phyloP scores from a whole-genome alignment of 1,140 invertebrate species.

The Procambarus clarkii region DNA sequence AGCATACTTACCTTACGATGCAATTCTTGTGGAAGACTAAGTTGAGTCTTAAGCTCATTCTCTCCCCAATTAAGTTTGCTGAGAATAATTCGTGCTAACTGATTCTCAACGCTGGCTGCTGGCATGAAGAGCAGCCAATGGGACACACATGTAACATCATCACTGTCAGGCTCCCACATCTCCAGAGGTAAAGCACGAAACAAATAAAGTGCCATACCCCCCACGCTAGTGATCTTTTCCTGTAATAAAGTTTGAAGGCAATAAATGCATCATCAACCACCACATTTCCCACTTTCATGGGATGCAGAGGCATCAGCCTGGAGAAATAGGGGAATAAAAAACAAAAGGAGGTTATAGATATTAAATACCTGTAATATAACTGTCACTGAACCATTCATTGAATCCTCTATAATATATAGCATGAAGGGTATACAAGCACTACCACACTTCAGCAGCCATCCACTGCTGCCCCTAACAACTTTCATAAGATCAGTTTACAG shows the following conservation, averaged over 20 bases:
- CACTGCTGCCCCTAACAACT: no score
- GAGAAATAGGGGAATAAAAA: no score
- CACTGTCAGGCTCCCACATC: conserved; percentile 82
- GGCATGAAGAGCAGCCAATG: conserved; percentile 82
- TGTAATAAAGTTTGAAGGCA: conserved; percentile 6
- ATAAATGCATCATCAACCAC: no score
- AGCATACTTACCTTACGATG: conserved; percentile 77
- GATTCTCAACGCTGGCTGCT: conserved; percentile 81
- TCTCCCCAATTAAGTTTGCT: conserved; percentile 85
- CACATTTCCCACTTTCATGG: no score
- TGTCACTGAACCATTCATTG: no score
- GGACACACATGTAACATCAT: conserved; percentile 83
- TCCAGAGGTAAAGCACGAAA: conserved; percentile 85
- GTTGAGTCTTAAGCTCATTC: conserved; percentile 76
- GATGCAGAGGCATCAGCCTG: no score
- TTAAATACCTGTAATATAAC: no score
- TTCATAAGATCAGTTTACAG: no score
- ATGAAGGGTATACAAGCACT: no score
- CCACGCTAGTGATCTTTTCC: conserved; percentile 69
- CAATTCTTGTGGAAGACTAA: conserved; percentile 81
- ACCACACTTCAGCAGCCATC: no score
- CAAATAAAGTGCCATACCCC: conserved; percentile 80
- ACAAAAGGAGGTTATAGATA: no score
- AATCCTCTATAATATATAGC: no score
- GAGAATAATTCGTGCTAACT: conserved; percentile 83